Evolutionary conservation across 2,888 invertebrate species (phyloP), one percentile per base, ranked within the genome.

Genomic region (Piscicola geometra): DNA sequence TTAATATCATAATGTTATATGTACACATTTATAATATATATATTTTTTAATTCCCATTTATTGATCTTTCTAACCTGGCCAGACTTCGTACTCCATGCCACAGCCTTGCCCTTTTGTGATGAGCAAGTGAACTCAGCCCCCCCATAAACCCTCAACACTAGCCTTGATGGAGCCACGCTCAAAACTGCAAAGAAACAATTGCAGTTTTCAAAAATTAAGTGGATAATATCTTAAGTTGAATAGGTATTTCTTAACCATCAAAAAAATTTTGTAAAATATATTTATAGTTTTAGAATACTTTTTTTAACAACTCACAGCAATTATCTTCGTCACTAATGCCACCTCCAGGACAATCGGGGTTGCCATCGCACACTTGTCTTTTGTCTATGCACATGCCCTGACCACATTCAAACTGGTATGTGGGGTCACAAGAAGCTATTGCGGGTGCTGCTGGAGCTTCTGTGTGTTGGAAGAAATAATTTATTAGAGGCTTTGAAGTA

Each of bases 331-430:
- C 86, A 52, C 83, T 82, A 21, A n/a, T n/a, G 41, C 41, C 15
- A 5, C 83, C 83, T 80, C 86, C 85, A 1, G 81, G 81, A 80
- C 87, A 87, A 75, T 87, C 82, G 33, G 79, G 56, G 25, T 78
- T 77, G 3, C 84, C 83, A 80, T 87, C 85, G 80, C 87, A 87
- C 15, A 91, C 90, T 83, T 90, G 90, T 81, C 88, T 87, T 85
- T 89, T 88, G 80, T 90, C 90, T 85, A 94, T 91, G 88, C 93
- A 94, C 78, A 86, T 85, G n/a, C 89, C 88, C 82, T 89, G 89
- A 76, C 86, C 77, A 80, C 85, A 85, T 35, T 76, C 79, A 77
- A 82, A 84, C 78, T 83, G 41, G 33, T 50, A 2, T 21, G 5
- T 41, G 41, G 76, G 41, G 2, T 21, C 5, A 50, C 77, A 77